Evolutionary conservation across 2,888 invertebrate species (phyloP), one percentile per base, ranked within the genome.

Genomic region (Artemia sinica): DNA sequence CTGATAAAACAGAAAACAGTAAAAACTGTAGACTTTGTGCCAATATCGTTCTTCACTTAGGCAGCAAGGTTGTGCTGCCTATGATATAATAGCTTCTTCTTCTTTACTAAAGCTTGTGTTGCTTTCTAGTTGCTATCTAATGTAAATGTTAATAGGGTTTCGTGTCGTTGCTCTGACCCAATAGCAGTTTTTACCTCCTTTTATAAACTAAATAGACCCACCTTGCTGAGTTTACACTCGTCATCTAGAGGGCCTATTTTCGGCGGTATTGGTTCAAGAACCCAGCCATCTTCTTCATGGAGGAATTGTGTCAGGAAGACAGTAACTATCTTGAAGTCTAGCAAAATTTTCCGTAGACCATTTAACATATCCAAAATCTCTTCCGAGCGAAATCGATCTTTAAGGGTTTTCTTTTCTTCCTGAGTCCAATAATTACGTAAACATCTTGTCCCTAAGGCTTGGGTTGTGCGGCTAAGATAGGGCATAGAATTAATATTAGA

Each of bases 381-480:
- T 52, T 52, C 52, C 52, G 52, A 52, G 52, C n/a, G n/a, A 52
- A 52, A 52, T n/a, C 52, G 52, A 52, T 52, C 52, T 52, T 52
- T 52, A 11, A 52, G 52, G 11, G n/a, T 52, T 52, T 52, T 52
- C n/a, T 11, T 52, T 52, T 52, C 52, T 52, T 52, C 52, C 11
- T 52, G 11, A 52, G 52, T 52, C 52, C 52, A 52, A 52, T 52
- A 11, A n/a, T 52, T 11, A 11, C 52, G 52, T 52, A 52, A 52
- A 13, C 1, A 1, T 14, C 52, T 52, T 52, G n/a, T 4, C 52
- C 13, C 52, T 52, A 52, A 14, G n/a, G 52, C n/a, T 52, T 14
- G 52, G 52, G 52, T 3, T 52, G 52, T 52, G n/a, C 52, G 4
- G 52, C 52, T 52, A 4, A 52, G n/a, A 52, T 52, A 4, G 52